A percentile compares a stretch with the other conserved stretches of the same genome.
These are phyloP conservation scores for Lepus europaeus DNA, from an alignment of 2,113 vertebrate species.

Conservation along the genomic window DNA sequence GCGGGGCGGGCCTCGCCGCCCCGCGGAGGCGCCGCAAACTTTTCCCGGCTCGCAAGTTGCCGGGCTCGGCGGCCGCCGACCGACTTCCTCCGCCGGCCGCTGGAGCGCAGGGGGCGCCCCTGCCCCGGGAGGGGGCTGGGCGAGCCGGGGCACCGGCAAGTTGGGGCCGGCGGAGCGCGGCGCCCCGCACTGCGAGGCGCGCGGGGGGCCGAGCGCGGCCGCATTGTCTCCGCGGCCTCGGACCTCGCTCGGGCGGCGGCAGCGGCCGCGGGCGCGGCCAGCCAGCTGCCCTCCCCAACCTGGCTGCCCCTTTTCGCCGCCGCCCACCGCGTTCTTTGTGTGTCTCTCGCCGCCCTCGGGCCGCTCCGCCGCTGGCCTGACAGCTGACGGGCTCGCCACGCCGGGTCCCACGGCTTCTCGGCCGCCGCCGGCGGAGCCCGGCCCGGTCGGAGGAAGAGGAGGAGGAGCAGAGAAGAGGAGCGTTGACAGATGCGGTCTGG, in stretches of 20 bases:
- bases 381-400: conserved; percentile 62
- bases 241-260: conserved; percentile 17
- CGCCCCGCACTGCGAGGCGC: background rate
- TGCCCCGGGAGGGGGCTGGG: conserved; percentile 35
- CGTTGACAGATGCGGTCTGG: conserved; percentile 64
- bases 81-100: background rate
- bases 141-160: background rate
- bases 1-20: conserved; percentile 37
- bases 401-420: conserved; percentile 16
- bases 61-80: background rate
- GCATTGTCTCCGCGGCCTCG: conserved; percentile 68
- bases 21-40: conserved; percentile 75
- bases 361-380: conserved; percentile 55
- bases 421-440: background rate
- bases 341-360: conserved; percentile 60
- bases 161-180: background rate
- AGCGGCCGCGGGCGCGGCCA: background rate
- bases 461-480: background rate
- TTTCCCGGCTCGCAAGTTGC: conserved; percentile 76
- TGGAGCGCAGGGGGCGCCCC: conserved; percentile 43
- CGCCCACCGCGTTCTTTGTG: conserved; percentile 85
- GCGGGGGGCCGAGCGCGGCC: conserved; percentile 21
- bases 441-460: background rate
- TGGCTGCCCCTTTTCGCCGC: conserved; percentile 59
- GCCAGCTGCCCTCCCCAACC: background rate